A percentile compares a stretch with the other conserved stretches of the same genome.
Conservation (phyloP, 2,888 invertebrate genomes). For the Esperia sulphurella region DNA sequence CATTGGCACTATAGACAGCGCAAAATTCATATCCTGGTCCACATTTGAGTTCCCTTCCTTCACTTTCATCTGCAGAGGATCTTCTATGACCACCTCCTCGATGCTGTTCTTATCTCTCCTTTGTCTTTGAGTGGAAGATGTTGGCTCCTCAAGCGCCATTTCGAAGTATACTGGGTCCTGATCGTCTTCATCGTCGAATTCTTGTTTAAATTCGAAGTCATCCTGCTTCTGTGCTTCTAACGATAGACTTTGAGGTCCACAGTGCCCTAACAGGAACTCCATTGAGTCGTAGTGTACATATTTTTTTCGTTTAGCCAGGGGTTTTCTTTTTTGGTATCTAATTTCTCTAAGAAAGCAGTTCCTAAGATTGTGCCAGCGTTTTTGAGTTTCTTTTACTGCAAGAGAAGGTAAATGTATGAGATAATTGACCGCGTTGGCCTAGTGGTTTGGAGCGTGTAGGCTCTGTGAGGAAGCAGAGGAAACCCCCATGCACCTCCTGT, state of each 20-base stretch:
- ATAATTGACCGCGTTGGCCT: too few species aligned
- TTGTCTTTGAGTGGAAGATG: too few species aligned
- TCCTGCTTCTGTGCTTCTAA: neutral
- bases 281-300: slow-evolving; percentile 2
- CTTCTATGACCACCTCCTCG: neutral
- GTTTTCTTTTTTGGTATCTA: neutral
- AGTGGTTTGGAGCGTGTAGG: too few species aligned
- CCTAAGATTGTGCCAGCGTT: slow-evolving; percentile 6
- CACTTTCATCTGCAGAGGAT: neutral
- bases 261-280: neutral
- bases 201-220: neutral
- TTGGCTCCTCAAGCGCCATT: neutral
- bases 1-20: slow-evolving; percentile 9
- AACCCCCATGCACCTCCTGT: too few species aligned
- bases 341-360: slow-evolving; percentile 3
- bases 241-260: neutral
- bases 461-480: too few species aligned
- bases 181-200: neutral
- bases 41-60: neutral
- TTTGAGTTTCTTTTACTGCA: neutral
- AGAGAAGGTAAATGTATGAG: neutral
- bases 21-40: slow-evolving; percentile 9
- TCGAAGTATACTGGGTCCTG: neutral
- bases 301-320: neutral
- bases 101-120: neutral